Evolutionary conservation across 2,113 vertebrate genomes (phyloP).

Genomic region (Tetrax tetrax): DNA sequence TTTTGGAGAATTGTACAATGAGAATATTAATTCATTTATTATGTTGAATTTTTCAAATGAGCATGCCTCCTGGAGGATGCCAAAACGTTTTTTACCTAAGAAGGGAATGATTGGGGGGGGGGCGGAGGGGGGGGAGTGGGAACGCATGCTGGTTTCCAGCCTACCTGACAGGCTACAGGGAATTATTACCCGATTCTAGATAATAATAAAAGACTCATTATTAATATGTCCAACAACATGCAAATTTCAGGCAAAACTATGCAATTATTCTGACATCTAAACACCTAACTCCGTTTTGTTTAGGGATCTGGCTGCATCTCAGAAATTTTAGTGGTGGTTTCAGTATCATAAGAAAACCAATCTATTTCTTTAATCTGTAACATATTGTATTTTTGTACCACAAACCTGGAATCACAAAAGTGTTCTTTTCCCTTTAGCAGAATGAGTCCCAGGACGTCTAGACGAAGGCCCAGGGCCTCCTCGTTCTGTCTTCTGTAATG

Average conservation of each 20-base stretch:
- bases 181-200: neutral
- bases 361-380: neutral
- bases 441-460: neutral
- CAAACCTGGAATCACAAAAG: neutral
- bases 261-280: neutral
- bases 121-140: neutral
- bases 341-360: neutral
- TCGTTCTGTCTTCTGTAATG: neutral
- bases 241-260: neutral
- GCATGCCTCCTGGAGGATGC: neutral
- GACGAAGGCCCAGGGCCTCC: neutral
- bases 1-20: accelerated
- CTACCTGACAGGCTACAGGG: neutral
- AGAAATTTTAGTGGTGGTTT: neutral
- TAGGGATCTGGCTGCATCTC: neutral
- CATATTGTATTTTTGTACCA: neutral
- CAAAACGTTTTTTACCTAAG: neutral
- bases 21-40: neutral
- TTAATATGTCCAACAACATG: neutral
- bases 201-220: neutral
- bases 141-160: neutral
- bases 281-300: neutral
- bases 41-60: neutral
- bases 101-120: neutral
- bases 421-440: neutral